These are phyloP conservation scores for Lithophane ornitopus DNA, from an alignment of 2,888 invertebrate species.

Conservation along the genomic window DNA sequence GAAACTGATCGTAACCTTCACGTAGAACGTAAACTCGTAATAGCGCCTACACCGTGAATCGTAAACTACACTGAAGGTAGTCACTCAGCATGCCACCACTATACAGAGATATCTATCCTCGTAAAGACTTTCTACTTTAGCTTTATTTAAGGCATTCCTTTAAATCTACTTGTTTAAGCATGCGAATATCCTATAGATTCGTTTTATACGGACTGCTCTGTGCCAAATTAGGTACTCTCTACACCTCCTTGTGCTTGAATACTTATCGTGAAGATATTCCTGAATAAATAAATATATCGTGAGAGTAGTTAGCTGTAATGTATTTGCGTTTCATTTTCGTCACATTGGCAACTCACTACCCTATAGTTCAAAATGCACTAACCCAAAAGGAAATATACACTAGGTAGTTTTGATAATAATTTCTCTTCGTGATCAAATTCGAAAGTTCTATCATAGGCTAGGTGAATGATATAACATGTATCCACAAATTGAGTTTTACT, in stretches of 20 bases:
- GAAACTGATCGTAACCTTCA: constrained; percentile 30
- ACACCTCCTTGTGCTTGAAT: constrained; percentile 70
- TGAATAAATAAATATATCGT: constrained; percentile 82
- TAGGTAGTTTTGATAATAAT: constrained; percentile 90
- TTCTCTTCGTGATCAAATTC: constrained; percentile 90
- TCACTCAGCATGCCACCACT: constrained; percentile 31
- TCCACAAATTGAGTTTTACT: constrained; percentile 76
- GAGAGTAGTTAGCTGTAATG: constrained; percentile 88
- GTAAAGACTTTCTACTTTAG: constrained; percentile 58
- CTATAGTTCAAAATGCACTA: constrained; percentile 88
- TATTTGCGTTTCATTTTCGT: constrained; percentile 85
- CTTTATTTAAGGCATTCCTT: constrained; percentile 55
- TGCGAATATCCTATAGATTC: constrained; percentile 59
- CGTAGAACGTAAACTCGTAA: constrained; percentile 32
- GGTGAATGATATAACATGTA: constrained; percentile 88
- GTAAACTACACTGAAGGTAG: constrained; percentile 28
- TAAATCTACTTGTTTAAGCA: constrained; percentile 53
- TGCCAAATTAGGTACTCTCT: constrained; percentile 87
- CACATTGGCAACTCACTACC: constrained; percentile 86
- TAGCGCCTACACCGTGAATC: constrained; percentile 18
- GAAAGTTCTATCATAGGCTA: constrained; percentile 90
- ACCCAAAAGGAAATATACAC: constrained; percentile 85
- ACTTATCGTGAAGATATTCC: constrained; percentile 80
- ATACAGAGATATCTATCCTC: constrained; percentile 35
- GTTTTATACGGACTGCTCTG: constrained; percentile 75